Evolutionary conservation across 2,797 vertebrate genomes (phyloP).

Genomic region (Epinephelus awoara): DNA sequence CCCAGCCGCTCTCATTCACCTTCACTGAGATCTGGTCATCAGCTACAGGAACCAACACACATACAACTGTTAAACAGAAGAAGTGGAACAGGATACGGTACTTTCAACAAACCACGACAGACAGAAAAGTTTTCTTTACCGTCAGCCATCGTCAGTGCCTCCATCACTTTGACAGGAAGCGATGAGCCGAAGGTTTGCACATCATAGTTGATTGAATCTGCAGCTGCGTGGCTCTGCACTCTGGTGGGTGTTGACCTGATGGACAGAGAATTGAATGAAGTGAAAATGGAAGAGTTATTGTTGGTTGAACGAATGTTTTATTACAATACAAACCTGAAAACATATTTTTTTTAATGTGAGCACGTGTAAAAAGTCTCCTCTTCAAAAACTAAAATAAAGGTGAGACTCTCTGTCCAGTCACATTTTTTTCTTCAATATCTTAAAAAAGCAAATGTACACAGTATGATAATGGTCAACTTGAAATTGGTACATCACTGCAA

Average conservation of each 20-base stretch:
- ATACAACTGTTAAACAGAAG: not conserved
- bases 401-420: too few relatives aligned
- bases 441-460: too few relatives aligned
- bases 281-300: too few relatives aligned
- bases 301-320: too few relatives aligned
- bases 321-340: too few relatives aligned
- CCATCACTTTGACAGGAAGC: constrained; percentile 97
- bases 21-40: constrained; percentile 91
- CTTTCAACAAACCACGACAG: not conserved
- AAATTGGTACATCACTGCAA: too few relatives aligned
- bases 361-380: too few relatives aligned
- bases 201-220: constrained; percentile 91
- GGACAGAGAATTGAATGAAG: not conserved
- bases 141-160: constrained; percentile 91
- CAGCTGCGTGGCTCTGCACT: constrained; percentile 84
- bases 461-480: too few relatives aligned
- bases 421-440: too few relatives aligned
- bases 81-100: not conserved
- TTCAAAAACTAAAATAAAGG: too few relatives aligned
- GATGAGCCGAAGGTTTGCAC: constrained; percentile 94
- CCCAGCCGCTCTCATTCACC: constrained; percentile 94
- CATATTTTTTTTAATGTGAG: too few relatives aligned
- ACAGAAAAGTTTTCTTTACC: constrained; percentile 73
- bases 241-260: constrained; percentile 91
- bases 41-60: constrained; percentile 67